Percentiles rank a stretch among this genome's conserved stretches.
Conservation (phyloP, 2,888 invertebrate species). For the Chloroclystis v-ata region DNA sequence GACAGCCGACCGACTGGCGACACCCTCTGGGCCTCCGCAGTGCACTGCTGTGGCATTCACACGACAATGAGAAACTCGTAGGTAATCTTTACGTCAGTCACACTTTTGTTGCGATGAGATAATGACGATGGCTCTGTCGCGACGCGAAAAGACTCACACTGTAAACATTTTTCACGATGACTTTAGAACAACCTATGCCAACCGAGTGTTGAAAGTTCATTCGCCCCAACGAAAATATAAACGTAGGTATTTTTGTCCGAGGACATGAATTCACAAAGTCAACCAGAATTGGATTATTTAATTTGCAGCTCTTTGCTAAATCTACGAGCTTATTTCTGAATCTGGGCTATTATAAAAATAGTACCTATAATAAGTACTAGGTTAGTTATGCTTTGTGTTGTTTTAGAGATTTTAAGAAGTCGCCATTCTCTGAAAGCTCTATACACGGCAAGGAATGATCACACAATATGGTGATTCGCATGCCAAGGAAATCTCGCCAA, state of each 20-base stretch:
- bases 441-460: too few relatives aligned
- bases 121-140: slow-evolving; percentile 17
- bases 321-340: too few relatives aligned
- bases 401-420: too few relatives aligned
- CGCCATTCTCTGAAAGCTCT: too few relatives aligned
- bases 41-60: slow-evolving; percentile 9
- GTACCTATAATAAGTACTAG: too few relatives aligned
- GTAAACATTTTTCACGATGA: slow-evolving; percentile 30
- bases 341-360: too few relatives aligned
- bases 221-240: slow-evolving; percentile 30
- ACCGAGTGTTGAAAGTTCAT: slow-evolving; percentile 29
- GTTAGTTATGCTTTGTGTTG: too few relatives aligned
- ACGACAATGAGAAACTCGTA: slow-evolving; percentile 10
- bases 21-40: slow-evolving; percentile 30
- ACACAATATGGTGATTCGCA: slow-evolving; percentile 18
- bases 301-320: background rate
- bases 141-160: slow-evolving; percentile 12
- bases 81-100: slow-evolving; percentile 31
- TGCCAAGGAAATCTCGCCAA: slow-evolving; percentile 35
- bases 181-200: slow-evolving; percentile 31
- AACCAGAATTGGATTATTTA: slow-evolving; percentile 9
- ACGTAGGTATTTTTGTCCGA: slow-evolving; percentile 28
- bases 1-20: slow-evolving; percentile 32
- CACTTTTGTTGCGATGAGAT: slow-evolving; percentile 33
- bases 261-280: slow-evolving; percentile 24